phyloP scores from a whole-genome alignment of 2,113 vertebrate species.

The Neotragus moschatus region DNA sequence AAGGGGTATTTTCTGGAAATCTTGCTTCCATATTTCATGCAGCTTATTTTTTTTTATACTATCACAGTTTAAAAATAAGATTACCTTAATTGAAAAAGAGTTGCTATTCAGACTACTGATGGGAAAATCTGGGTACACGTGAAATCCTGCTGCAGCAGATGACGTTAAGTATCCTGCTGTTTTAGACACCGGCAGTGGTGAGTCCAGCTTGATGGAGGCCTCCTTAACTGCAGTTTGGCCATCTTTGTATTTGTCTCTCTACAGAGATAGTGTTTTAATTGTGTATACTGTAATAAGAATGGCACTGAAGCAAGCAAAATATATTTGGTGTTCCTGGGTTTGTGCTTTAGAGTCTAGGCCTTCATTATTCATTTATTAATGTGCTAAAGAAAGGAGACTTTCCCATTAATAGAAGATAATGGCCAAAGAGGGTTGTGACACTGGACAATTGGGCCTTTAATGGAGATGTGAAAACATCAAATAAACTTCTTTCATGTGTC shows the following conservation, averaged over 20 bases:
- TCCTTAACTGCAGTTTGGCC: neutral
- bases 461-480: neutral
- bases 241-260: neutral
- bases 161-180: neutral
- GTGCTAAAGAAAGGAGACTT: constrained; percentile 37
- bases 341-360: constrained; percentile 35
- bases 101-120: neutral
- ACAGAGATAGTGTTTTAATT: constrained; percentile 3
- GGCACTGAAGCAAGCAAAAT: constrained; percentile 28
- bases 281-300: constrained; percentile 28
- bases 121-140: neutral
- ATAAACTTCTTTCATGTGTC: constrained; percentile 26
- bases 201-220: neutral
- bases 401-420: constrained; percentile 45
- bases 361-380: constrained; percentile 61
- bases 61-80: neutral
- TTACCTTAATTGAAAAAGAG: constrained; percentile 9
- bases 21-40: neutral
- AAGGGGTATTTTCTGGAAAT: neutral
- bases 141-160: neutral
- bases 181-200: neutral
- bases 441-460: constrained; percentile 21
- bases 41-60: neutral
- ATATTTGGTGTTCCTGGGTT: constrained; percentile 34
- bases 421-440: neutral